Percentiles rank a stretch among this genome's conserved stretches.
Evolutionary conservation across 2,888 invertebrate genomes (phyloP).

Genomic region (Lithosia quadra): DNA sequence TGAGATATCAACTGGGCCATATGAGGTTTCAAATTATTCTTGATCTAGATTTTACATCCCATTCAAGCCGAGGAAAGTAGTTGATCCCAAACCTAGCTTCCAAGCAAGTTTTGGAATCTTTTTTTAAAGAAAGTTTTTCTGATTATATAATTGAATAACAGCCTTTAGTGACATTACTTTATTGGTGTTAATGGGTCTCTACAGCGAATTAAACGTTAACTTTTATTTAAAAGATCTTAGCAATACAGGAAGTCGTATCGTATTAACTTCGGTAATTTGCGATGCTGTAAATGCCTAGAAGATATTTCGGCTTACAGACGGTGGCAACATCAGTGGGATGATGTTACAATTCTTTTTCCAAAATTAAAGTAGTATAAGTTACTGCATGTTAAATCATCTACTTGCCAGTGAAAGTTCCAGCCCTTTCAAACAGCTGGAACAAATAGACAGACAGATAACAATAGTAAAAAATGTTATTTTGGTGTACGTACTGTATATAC

Average conservation of each 20-base stretch:
- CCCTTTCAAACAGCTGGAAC: no score
- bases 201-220: conserved; percentile 29
- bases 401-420: no score
- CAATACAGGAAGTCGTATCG: conserved; percentile 14
- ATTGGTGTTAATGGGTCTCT: conserved; percentile 3
- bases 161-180: not conserved
- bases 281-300: conserved; percentile 15
- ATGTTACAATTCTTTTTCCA: no score
- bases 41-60: no score
- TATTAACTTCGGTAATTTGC: conserved; percentile 5
- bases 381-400: no score
- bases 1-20: no score
- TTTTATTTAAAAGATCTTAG: conserved; percentile 25
- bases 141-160: conserved; percentile 2
- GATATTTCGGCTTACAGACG: not conserved
- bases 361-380: no score
- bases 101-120: not conserved
- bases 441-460: no score
- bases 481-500: no score
- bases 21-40: no score
- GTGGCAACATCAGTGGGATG: not conserved
- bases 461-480: no score
- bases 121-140: not conserved
- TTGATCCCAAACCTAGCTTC: not conserved
- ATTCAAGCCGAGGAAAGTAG: not conserved